A percentile compares a stretch with the other conserved stretches of the same genome.
phyloP scores from a whole-genome alignment of 2,113 vertebrate genomes.

The Rhadina sibilatrix region DNA sequence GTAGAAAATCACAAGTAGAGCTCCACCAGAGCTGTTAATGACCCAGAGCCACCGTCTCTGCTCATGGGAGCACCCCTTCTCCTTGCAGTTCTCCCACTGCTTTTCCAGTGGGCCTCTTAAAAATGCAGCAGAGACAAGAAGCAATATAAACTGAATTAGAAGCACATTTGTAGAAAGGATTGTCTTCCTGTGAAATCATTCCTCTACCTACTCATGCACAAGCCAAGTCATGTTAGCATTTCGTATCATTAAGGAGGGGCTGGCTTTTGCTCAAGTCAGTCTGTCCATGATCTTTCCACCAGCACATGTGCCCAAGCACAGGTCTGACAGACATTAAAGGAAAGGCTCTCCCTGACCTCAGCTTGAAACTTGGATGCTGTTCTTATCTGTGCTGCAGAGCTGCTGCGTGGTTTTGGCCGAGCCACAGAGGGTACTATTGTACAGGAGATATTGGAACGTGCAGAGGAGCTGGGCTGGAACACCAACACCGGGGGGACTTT shows the following conservation, averaged over 20 bases:
- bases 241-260: neutral
- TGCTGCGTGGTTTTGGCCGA: neutral
- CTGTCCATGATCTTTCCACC: neutral
- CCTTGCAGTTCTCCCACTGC: neutral
- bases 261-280: neutral
- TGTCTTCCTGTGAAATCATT: constrained; percentile 35
- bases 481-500: neutral
- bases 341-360: constrained; percentile 16
- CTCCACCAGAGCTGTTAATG: neutral
- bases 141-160: constrained; percentile 13
- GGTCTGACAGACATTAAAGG: neutral
- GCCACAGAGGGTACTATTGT: constrained; percentile 44
- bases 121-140: neutral
- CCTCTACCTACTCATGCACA: neutral
- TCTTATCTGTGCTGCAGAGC: constrained; percentile 35
- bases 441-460: neutral
- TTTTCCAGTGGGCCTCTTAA: neutral
- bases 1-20: neutral
- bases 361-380: neutral
- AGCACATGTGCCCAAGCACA: neutral
- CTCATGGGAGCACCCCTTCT: neutral
- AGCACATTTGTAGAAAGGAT: constrained; percentile 18
- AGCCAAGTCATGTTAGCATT: constrained; percentile 26
- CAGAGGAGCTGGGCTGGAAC: constrained; percentile 43
- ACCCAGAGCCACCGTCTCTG: neutral